Evolutionary conservation across 2,797 vertebrate genomes (phyloP).

Genomic region (Yasuhikotakia modesta): DNA sequence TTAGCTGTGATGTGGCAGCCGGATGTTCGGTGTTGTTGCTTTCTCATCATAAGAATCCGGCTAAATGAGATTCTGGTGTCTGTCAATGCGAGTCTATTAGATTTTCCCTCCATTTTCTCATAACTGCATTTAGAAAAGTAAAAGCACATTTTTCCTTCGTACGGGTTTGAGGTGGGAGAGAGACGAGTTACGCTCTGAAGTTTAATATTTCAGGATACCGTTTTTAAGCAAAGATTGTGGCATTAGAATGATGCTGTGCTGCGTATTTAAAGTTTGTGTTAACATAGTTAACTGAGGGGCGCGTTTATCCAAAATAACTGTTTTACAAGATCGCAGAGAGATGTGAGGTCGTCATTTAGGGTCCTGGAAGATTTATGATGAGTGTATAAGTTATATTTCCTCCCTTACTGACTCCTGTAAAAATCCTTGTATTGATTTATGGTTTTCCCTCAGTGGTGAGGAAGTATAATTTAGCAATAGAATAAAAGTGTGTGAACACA

Average conservation of each 20-base stretch:
- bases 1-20: background rate
- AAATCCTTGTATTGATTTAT: slow-evolving; percentile 23
- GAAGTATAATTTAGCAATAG: slow-evolving; percentile 38
- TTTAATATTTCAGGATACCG: background rate
- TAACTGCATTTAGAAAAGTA: background rate
- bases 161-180: too few relatives aligned
- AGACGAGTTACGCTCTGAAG: background rate
- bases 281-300: background rate
- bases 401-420: background rate
- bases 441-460: slow-evolving; percentile 6
- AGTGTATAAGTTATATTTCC: slow-evolving; percentile 8
- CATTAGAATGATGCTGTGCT: background rate
- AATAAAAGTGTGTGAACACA: slow-evolving; percentile 28
- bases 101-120: background rate
- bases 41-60: too few relatives aligned
- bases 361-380: slow-evolving; percentile 7
- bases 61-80: background rate
- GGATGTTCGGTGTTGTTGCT: too few relatives aligned
- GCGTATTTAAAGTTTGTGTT: background rate
- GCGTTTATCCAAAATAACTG: background rate
- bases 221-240: background rate
- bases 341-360: background rate
- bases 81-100: background rate
- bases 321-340: background rate
- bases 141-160: background rate